Evolutionary conservation across 2,888 invertebrate genomes (phyloP).

Genomic region (Polyploca ridens): DNA sequence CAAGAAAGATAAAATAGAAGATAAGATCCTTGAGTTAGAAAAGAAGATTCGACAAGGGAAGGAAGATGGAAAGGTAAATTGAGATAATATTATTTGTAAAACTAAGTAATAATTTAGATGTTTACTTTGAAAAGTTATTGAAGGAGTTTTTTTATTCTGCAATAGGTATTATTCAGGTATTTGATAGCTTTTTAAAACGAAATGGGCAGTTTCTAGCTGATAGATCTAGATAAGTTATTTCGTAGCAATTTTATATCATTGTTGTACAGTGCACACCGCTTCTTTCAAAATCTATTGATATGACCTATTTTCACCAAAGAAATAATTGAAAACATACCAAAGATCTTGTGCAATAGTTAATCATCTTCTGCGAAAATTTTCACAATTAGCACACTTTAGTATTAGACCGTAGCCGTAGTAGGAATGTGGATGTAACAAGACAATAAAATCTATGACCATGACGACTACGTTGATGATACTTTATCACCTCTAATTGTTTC

Average conservation of each 20-base stretch:
- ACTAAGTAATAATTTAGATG: not conserved
- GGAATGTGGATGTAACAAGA: slow-evolving; percentile 37
- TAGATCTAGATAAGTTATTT: too few relatives aligned
- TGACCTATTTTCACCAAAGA: not conserved
- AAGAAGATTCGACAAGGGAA: slow-evolving; percentile 52
- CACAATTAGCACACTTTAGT: slow-evolving; percentile 29
- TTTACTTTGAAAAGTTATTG: too few relatives aligned
- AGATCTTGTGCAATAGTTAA: slow-evolving; percentile 7
- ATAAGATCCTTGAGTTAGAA: slow-evolving; percentile 60
- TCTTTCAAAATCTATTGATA: not conserved
- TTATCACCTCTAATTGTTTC: not conserved
- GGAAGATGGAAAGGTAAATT: slow-evolving; percentile 52
- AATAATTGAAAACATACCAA: slow-evolving; percentile 11
- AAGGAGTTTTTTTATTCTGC: too few relatives aligned
- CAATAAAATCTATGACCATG: slow-evolving; percentile 48
- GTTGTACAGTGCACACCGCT: not conserved
- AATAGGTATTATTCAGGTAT: too few relatives aligned
- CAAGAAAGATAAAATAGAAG: slow-evolving; percentile 62
- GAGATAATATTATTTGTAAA: not conserved
- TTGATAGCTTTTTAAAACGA: too few relatives aligned
- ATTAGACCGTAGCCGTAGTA: slow-evolving; percentile 44
- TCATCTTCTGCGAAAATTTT: slow-evolving; percentile 19
- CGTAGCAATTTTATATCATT: not conserved
- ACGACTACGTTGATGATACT: slow-evolving; percentile 31
- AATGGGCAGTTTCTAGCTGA: too few relatives aligned